Base-by-base conservation (phyloP, 2,113 vertebrate species). In the Miniopterus natalensis region DNA sequence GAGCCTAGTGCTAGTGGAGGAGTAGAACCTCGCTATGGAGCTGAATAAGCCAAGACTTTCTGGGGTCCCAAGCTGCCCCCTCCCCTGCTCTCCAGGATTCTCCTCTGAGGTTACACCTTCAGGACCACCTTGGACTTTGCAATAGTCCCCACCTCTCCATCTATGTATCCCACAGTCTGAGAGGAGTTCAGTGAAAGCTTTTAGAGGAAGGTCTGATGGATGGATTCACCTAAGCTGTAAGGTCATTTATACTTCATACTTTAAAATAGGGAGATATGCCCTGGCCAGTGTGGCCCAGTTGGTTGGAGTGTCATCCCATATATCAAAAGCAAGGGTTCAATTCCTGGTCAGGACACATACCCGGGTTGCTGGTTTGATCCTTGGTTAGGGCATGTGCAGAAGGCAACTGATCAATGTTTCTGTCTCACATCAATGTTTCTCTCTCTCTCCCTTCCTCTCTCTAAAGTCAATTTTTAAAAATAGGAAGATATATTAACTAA, bases 61-160 rank as follows among this genome's bases (percentile, higher is more conserved):
- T 0, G 2, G 1, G 23, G 14, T 12, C 14, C 21, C 0, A 1
- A 42, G 29, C 29, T 2, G 2, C 9, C 4, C 40, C 8, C 12
- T 12, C 15, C 21, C 45, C 36, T 0, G 4, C 6, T 4, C 3
- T 4, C 9, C 8, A 42, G 17, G 40, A 51, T 55, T 66, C 31
- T 7, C 6, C n/a, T 9, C 29, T 49, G 13, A 8, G 68, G 6
- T 20, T 13, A 8, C 2, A 27, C 7, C 12, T 17, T 36, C 2
- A 9, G 42, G 47, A 12, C 68, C 2, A 6, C 11, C 9, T 29
- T 4, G 1, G 31, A 1, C 29, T 23, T 11, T 0, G 29, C 40
- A 53, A n/a, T 6, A 20, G 21, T 9, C 6, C 40, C 8, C 1
- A 1, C 12, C 25, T 25, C 20, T 51, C 63, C 3, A 31, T 47